Percentiles rank a stretch among this genome's conserved stretches.
Conservation (phyloP, 1,140 invertebrate species). For the Drosophila fuyamai region DNA sequence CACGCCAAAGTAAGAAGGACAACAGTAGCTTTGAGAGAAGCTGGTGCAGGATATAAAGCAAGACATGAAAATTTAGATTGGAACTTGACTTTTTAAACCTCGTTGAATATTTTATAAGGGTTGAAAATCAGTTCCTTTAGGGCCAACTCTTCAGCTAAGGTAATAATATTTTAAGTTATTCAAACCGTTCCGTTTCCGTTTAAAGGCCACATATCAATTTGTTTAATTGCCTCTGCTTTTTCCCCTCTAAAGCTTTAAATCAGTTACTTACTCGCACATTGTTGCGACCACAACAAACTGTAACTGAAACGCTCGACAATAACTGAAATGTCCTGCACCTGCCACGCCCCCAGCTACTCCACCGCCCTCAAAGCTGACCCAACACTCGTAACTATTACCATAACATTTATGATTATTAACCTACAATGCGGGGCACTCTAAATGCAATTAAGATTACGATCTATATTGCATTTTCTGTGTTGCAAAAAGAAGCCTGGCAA, state of each 20-base stretch:
- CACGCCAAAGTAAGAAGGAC: slow-evolving; percentile 32
- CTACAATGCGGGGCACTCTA: slow-evolving; percentile 82
- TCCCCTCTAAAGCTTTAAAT: slow-evolving; percentile 13
- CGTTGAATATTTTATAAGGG: slow-evolving; percentile 22
- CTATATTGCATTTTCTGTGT: slow-evolving; percentile 70
- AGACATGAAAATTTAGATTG: slow-evolving; percentile 40
- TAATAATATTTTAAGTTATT: too few relatives aligned
- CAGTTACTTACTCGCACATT: slow-evolving; percentile 39
- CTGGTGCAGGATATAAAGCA: slow-evolving; percentile 10
- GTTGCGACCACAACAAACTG: slow-evolving; percentile 52
- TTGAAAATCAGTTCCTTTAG: slow-evolving; percentile 6
- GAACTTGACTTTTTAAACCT: background rate
- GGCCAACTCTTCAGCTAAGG: too few relatives aligned
- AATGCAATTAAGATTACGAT: slow-evolving; percentile 83
- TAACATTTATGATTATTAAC: slow-evolving; percentile 83
- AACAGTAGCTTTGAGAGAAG: slow-evolving; percentile 1
- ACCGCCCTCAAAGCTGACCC: background rate
- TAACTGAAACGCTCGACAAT: slow-evolving; percentile 41
- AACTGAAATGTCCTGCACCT: slow-evolving; percentile 37
- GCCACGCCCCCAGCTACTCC: slow-evolving; percentile 17
- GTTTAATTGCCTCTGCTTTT: background rate
- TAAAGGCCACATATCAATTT: too few relatives aligned
- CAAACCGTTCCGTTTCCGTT: too few relatives aligned
- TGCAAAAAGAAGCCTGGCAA: slow-evolving; percentile 56
- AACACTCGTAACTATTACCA: slow-evolving; percentile 70